Base-by-base conservation (phyloP, 2,888 invertebrate species). In the Euzetes globulus region DNA sequence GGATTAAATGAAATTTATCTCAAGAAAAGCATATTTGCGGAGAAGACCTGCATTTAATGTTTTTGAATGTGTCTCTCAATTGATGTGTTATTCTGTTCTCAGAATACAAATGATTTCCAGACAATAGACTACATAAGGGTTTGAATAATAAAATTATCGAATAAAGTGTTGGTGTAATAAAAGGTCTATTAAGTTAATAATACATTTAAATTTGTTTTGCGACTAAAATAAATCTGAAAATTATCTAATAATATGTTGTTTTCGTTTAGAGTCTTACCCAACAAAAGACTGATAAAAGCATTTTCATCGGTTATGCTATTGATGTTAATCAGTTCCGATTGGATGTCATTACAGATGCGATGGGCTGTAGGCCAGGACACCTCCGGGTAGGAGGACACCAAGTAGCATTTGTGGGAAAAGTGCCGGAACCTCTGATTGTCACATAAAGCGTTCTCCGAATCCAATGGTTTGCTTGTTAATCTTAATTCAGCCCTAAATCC, bases 331-430 rank as follows among this genome's bases (percentile, higher is more conserved):
- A 91, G 84, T 78, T 88, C 87, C 79, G 89, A 89, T 83, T 83
- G 80, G 0, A 90, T 86, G 13, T 89, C 89, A 77, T 86, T 85
- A 81, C 91, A 91, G 7, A 90, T 88, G 79, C 88, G 86, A 78
- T 86, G 85, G 1, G 88, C 88, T 6, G 88, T 88, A 75, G 83
- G 82, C 91, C 91, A 91, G 7, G 89, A 88, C 0, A 89, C 90
- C 81, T 88, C 88, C 4, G 91, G 91, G 81, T 89, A 90, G 37
- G 89, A 88, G 52, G 90, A 88, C 82, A 90, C 87, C 13, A 91
- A 85, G 83, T 90, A 91, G 82, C 91, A 91, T 77, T 88, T 87
- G 65, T 87, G 87, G 81, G 88, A 88, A 85, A 87, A 89, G 77
- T 88, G 84, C 50, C 87, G 87, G 77, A 89, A 87, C 76, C 88